phyloP scores from a whole-genome alignment of 2,888 invertebrate species.

The Eretmocerus hayati region DNA sequence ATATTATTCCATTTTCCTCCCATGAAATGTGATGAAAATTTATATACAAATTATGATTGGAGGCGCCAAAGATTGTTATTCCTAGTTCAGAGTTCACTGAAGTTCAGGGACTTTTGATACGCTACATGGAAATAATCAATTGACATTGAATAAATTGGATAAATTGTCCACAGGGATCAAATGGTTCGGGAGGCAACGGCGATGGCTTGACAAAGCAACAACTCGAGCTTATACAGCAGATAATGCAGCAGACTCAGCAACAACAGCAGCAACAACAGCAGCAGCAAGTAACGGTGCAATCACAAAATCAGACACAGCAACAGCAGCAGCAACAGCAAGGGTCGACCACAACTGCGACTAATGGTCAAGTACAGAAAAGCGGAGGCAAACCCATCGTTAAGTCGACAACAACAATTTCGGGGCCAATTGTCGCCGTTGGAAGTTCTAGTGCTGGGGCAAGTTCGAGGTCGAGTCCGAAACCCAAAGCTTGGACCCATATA shows the following conservation, averaged over 20 bases:
- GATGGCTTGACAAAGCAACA: slow-evolving; percentile 68
- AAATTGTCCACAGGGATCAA: slow-evolving; percentile 44
- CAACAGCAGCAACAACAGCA: slow-evolving; percentile 47
- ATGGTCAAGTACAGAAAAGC: slow-evolving; percentile 37
- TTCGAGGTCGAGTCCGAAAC: slow-evolving; percentile 45
- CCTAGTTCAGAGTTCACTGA: too few species aligned
- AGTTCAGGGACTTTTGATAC: too few species aligned
- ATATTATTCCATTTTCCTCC: too few species aligned
- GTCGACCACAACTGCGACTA: slow-evolving; percentile 32
- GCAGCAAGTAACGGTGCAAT: slow-evolving; percentile 25
- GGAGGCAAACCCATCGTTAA: slow-evolving; percentile 41
- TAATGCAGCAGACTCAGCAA: slow-evolving; percentile 70
- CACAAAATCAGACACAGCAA: slow-evolving; percentile 19
- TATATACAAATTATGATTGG: too few species aligned
- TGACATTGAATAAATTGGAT: too few species aligned
- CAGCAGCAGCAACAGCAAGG: slow-evolving; percentile 14
- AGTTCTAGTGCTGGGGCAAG: slow-evolving; percentile 29
- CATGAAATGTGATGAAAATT: too few species aligned
- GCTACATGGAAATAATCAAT: too few species aligned
- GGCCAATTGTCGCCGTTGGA: slow-evolving; percentile 33
- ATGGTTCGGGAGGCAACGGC: slow-evolving; percentile 50
- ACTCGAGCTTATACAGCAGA: slow-evolving; percentile 68
- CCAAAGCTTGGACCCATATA: slow-evolving; percentile 53
- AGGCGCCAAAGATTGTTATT: too few species aligned
- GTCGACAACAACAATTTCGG: slow-evolving; percentile 35